Conservation (phyloP, 2,888 invertebrate genomes). For the Oegoconia quadripuncta region DNA sequence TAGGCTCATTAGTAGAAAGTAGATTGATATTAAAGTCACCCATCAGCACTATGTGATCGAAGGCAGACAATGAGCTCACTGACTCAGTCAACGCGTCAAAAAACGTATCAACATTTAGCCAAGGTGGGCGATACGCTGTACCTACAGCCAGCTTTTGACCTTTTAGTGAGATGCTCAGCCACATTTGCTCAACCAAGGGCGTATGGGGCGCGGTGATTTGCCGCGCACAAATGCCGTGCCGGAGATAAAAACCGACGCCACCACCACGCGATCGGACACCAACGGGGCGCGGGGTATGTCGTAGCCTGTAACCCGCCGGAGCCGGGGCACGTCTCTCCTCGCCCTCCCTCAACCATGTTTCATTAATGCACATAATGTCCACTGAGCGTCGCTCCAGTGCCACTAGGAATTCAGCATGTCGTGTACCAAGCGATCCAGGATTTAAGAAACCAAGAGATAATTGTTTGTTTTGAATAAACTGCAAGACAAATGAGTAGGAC, state of each 20-base stretch:
- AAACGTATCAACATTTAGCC: conserved; percentile 7
- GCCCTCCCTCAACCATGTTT: conserved; percentile 2
- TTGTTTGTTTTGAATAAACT: too few species aligned
- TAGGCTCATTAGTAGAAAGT: background rate
- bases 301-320: background rate
- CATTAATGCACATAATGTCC: conserved; percentile 3
- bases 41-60: conserved; percentile 3
- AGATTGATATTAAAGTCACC: too few species aligned
- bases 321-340: background rate
- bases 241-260: conserved; percentile 3
- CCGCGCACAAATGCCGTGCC: background rate
- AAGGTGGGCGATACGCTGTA: too few species aligned
- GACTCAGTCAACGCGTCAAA: conserved; percentile 4
- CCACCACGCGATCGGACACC: background rate
- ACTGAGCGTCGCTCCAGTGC: background rate
- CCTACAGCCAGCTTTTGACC: conserved; percentile 2
- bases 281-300: background rate
- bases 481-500: too few species aligned
- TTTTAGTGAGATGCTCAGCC: background rate
- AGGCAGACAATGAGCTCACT: background rate
- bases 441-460: background rate
- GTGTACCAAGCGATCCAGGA: background rate
- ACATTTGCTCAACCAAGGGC: conserved; percentile 5
- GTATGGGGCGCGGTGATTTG: background rate
- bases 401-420: background rate